phyloP scores from a whole-genome alignment of 1,140 invertebrate genomes.

The Drosophila seguyi region DNA sequence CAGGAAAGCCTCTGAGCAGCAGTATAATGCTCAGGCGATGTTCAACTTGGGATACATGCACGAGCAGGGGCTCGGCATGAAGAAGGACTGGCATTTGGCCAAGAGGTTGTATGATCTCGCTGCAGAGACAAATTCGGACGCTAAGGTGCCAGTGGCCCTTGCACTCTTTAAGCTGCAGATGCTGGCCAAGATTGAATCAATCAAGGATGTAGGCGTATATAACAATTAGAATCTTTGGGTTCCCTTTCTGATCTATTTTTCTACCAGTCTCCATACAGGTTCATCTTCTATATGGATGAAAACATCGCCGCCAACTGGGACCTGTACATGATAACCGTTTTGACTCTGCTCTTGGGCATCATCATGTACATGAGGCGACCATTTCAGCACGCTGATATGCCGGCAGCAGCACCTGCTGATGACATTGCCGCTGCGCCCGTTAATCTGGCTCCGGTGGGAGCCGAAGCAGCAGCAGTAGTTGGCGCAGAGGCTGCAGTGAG shows the following conservation, averaged over 20 bases:
- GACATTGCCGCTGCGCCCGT: constrained; percentile 39
- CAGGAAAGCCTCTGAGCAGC: constrained; percentile 96
- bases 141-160: constrained; percentile 96
- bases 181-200: constrained; percentile 90
- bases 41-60: constrained; percentile 99
- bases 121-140: constrained; percentile 97
- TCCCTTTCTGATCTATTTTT: neutral
- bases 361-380: constrained; percentile 92
- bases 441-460: constrained; percentile 30
- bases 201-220: constrained; percentile 86
- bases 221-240: neutral
- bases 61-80: constrained; percentile 97
- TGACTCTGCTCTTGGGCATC: constrained; percentile 93
- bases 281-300: constrained; percentile 89
- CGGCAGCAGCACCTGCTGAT: constrained; percentile 36
- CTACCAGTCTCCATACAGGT: constrained; percentile 88
- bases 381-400: constrained; percentile 83
- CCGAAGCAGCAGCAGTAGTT: constrained; percentile 8
- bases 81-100: constrained; percentile 91
- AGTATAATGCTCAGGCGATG: constrained; percentile 99
- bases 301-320: constrained; percentile 96
- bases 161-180: constrained; percentile 95
- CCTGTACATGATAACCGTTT: constrained; percentile 93
- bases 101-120: constrained; percentile 98
- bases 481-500: constrained; percentile 1